Percentiles rank a stretch among this genome's conserved stretches.
phyloP scores from a whole-genome alignment of 2,113 vertebrate species.

The Mobula birostris region DNA sequence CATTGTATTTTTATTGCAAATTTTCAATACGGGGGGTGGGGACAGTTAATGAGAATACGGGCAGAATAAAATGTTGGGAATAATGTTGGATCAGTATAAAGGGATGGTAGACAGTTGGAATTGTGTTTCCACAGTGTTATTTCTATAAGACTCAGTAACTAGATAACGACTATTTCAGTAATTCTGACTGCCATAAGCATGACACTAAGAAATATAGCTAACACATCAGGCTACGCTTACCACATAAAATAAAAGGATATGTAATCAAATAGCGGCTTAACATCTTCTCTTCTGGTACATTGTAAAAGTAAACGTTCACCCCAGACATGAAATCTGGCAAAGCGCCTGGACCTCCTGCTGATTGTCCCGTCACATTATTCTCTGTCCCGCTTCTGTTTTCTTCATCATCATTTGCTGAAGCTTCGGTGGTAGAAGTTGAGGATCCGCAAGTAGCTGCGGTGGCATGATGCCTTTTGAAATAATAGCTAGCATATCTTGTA shows the following conservation, averaged over 20 bases:
- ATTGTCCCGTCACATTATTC: neutral
- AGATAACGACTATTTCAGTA: neutral
- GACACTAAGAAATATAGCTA: neutral
- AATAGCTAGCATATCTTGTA: constrained; percentile 28
- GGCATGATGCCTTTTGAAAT: constrained; percentile 14
- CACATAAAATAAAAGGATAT: constrained; percentile 57
- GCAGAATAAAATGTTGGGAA: too few relatives aligned
- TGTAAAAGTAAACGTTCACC: constrained; percentile 59
- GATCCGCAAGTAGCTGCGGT: neutral
- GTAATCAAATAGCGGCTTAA: constrained; percentile 59
- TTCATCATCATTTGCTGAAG: neutral
- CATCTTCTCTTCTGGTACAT: constrained; percentile 58
- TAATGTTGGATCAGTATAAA: too few relatives aligned
- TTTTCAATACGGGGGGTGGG: too few relatives aligned
- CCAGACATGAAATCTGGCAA: constrained; percentile 40
- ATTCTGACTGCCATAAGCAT: neutral
- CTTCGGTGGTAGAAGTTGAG: neutral
- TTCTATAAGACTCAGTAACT: too few relatives aligned
- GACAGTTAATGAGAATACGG: too few relatives aligned
- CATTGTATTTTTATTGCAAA: too few relatives aligned
- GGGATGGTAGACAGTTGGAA: too few relatives aligned
- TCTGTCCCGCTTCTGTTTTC: neutral
- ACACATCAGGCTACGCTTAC: neutral
- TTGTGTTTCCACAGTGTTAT: too few relatives aligned
- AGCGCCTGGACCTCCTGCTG: neutral